Evolutionary conservation across 2,888 invertebrate species (phyloP), one percentile per base, ranked within the genome.

Genomic region (Ectemnius lituratus): DNA sequence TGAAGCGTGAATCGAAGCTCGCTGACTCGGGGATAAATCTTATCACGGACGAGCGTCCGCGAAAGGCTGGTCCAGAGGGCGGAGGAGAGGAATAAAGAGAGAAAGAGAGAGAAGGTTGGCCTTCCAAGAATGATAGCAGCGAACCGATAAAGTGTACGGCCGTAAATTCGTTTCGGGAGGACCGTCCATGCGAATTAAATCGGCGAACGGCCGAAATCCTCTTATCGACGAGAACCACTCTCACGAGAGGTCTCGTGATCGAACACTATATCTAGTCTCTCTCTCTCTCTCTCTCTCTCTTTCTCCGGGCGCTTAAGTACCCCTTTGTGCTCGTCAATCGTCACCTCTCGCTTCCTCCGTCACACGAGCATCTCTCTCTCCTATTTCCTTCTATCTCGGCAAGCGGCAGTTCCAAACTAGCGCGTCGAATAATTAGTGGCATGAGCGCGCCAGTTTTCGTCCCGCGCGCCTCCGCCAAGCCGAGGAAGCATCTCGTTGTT

Each of bases 141-240:
- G 18, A 23, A 8, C 60, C 45, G 23, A 11, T n/a, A 23, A 52
- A 52, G 52, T 16, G 52, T 52, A 16, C 5, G 14, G n/a, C 52
- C 58, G 58, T 58, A 27, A 58, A 58, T 58, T 58, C 58, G 58
- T 58, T 58, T 20, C 58, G 58, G 27, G 27, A 58, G 27, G 14
- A 18, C 6, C 58, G 58, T 58, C 58, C 20, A 58, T 58, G 58
- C 27, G 58, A 58, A 58, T 58, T 58, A 58, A 58, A 58, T 58
- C 20, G n/a, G 27, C 20, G 27, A 18, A 6, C 58, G 27, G 58
- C n/a, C 52, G 52, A 52, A 52, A 52, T 52, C 52, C 52, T 52
- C 52, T 52, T 52, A 52, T 52, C 52, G 52, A 52, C 52, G 52
- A 52, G 52, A 52, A 52, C 52, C 52, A 52, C 52, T 52, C 52